Base-by-base conservation (phyloP, 2,113 vertebrate genomes). In the Lutjanus erythropterus region DNA sequence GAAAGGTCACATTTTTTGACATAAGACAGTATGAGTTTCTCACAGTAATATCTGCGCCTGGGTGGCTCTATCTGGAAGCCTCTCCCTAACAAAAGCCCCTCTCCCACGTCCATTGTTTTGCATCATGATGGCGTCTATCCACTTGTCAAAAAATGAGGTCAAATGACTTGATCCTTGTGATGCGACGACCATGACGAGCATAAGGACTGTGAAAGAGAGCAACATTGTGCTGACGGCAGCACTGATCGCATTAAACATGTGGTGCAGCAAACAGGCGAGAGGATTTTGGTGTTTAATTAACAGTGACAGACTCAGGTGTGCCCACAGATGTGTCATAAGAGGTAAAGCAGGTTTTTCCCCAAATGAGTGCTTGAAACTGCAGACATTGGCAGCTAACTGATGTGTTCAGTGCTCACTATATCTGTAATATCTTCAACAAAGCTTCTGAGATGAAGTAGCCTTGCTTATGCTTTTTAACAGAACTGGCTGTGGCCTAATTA, bases 241-340 rank as follows among this genome's bases (percentile, higher is more conserved):
- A 86, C 78, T 82, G 88, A 88, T 87, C 18, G 27, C 62, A 82
- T 79, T 88, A 81, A 89, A 81, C 83, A 71, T 76, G 33, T 52
- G 60, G 27, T 19, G 70, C 72, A 46, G 69, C 52, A 75, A 88
- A 71, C 62, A 81, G 61, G 78, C 29, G 31, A 25, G 62, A 80
- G 77, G 58, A 83, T 71, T 75, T 79, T 10, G 78, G 60, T 49
- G 0, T 90, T 88, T 92, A 90, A 93, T 92, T 87, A 93, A 81
- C 71, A 81, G 68, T 67, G 84, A 93, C 88, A 89, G 79, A 88
- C 77, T 87, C 81, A 89, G 83, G 81, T 90, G 89, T 86, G 84
- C 62, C 75, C 86, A 77, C 75, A 81, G 80, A 90, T 89, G 84
- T 84, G 80, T 86, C 82, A 67, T 69, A 71, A 47, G 69, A 80